Evolutionary conservation across 2,888 invertebrate species (phyloP).

Genomic region (Thyatira batis): DNA sequence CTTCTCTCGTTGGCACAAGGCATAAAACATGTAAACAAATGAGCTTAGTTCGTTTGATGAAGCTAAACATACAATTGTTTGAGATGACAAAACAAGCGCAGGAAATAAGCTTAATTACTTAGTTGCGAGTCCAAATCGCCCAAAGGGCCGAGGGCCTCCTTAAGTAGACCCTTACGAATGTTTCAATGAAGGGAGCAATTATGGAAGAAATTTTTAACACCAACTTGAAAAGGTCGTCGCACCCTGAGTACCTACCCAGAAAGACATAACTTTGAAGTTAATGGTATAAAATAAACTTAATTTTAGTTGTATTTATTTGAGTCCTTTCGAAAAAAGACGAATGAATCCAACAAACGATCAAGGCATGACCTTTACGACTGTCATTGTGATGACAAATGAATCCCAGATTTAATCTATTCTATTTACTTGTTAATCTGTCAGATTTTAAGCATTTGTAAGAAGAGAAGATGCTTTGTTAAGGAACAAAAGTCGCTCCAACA

Average conservation of each 20-base stretch:
- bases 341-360: slow-evolving; percentile 27
- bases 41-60: slow-evolving; percentile 27
- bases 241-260: slow-evolving; percentile 26
- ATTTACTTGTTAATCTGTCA: slow-evolving; percentile 43
- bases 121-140: slow-evolving; percentile 67
- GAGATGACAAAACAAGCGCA: slow-evolving; percentile 65
- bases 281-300: not conserved
- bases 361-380: slow-evolving; percentile 29
- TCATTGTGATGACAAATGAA: slow-evolving; percentile 30
- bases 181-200: slow-evolving; percentile 73
- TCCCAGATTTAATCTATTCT: slow-evolving; percentile 39
- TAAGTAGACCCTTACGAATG: slow-evolving; percentile 69
- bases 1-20: not conserved
- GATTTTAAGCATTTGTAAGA: slow-evolving; percentile 38
- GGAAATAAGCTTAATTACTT: slow-evolving; percentile 79
- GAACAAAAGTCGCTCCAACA: slow-evolving; percentile 9
- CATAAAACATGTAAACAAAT: slow-evolving; percentile 7
- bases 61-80: slow-evolving; percentile 56
- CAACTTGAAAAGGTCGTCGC: slow-evolving; percentile 50
- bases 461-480: slow-evolving; percentile 23
- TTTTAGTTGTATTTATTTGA: not conserved
- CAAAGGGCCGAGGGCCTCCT: slow-evolving; percentile 57
- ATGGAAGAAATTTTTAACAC: slow-evolving; percentile 66
- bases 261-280: slow-evolving; percentile 5
- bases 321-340: slow-evolving; percentile 4